These are phyloP conservation scores for Punctoribates punctum DNA, from an alignment of 2,888 invertebrate genomes.

Conservation along the genomic window DNA sequence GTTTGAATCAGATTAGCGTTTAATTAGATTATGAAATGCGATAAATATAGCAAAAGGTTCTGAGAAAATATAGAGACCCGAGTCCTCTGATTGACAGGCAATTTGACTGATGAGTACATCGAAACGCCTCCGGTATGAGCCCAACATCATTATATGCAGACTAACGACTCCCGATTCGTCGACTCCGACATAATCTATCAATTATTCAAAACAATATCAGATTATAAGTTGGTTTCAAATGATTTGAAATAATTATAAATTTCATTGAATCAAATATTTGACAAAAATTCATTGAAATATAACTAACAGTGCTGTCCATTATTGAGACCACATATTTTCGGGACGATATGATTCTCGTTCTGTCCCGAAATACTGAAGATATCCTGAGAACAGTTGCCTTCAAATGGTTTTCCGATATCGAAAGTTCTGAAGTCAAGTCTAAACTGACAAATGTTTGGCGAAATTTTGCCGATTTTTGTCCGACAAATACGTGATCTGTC, in stretches of 20 bases:
- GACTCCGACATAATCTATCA: slow-evolving; percentile 48
- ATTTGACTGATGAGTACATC: slow-evolving; percentile 50
- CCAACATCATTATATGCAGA: slow-evolving; percentile 48
- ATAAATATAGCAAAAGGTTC: neutral
- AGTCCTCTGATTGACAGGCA: slow-evolving; percentile 46
- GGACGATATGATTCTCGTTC: slow-evolving; percentile 49
- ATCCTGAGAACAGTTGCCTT: slow-evolving; percentile 50
- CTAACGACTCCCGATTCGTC: slow-evolving; percentile 48
- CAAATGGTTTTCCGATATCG: slow-evolving; percentile 48
- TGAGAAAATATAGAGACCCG: slow-evolving; percentile 40
- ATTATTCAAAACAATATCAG: no score
- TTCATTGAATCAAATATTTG: no score
- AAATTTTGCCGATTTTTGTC: slow-evolving; percentile 45
- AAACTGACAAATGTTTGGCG: slow-evolving; percentile 48
- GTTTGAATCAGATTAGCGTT: neutral
- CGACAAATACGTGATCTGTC: slow-evolving; percentile 47
- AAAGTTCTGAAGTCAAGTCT: slow-evolving; percentile 49
- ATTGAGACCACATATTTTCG: slow-evolving; percentile 50
- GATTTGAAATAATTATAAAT: no score
- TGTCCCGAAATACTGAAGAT: slow-evolving; percentile 49
- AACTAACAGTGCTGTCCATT: slow-evolving; percentile 49
- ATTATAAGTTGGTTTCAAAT: no score
- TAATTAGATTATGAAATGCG: neutral
- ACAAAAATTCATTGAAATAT: no score
- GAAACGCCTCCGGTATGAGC: slow-evolving; percentile 47